Conservation (phyloP, 1,140 invertebrate species). For the Pantala flavescens region DNA sequence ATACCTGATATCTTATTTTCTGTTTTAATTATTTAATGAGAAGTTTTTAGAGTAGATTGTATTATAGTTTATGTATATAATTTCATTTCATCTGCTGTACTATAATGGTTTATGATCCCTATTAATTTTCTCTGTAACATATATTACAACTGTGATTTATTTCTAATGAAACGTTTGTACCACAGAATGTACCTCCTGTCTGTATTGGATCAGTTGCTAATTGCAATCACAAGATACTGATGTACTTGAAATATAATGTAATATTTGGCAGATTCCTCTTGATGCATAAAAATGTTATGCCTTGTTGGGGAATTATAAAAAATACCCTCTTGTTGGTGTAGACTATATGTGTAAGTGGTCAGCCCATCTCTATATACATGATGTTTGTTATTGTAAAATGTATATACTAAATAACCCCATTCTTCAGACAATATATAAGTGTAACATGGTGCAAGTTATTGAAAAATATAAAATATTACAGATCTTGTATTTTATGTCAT, state of each 20-base stretch:
- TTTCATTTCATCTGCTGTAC: neutral
- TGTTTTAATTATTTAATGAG: neutral
- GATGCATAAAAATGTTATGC: neutral
- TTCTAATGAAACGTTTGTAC: neutral
- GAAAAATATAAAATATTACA: neutral
- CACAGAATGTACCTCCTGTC: neutral
- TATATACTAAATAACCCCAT: neutral
- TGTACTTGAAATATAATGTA: neutral
- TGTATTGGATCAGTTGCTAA: neutral
- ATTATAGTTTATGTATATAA: neutral
- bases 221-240: neutral
- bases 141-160: neutral
- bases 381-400: neutral
- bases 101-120: neutral
- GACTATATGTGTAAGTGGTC: neutral
- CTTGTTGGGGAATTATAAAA: neutral
- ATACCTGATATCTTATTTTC: neutral
- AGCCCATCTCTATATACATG: neutral
- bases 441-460: neutral
- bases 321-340: neutral
- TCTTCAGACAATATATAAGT: conserved; percentile 4
- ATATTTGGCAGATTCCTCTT: neutral
- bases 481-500: neutral
- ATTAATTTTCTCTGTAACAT: neutral
- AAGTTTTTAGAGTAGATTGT: neutral